A percentile compares a stretch with the other conserved stretches of the same genome.
phyloP scores from a whole-genome alignment of 53 echinoderm and acorn worm genomes.

The Echinometra lucunter region DNA sequence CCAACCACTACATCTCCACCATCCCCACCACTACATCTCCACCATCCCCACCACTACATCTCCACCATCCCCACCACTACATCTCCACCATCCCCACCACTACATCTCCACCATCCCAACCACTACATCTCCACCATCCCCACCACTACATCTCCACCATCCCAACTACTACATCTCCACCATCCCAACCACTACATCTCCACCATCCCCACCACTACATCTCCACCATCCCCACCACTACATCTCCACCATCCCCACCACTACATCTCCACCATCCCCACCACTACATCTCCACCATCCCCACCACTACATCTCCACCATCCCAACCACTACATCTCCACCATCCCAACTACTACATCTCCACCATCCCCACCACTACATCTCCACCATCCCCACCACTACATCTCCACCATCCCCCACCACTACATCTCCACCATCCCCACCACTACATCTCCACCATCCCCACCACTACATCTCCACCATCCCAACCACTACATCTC shows the following conservation, averaged over 20 bases:
- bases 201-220: background rate
- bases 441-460: background rate
- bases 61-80: background rate
- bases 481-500: background rate
- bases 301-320: background rate
- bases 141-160: background rate
- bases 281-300: background rate
- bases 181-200: background rate
- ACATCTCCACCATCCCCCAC: background rate
- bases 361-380: background rate
- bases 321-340: background rate
- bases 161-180: background rate
- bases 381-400: background rate
- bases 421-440: background rate
- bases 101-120: background rate
- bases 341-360: background rate
- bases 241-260: constrained; percentile 16
- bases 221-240: background rate
- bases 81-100: background rate
- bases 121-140: background rate
- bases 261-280: background rate
- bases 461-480: background rate
- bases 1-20: background rate
- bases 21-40: background rate
- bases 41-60: constrained; percentile 13